Evolutionary conservation across 2,113 vertebrate genomes (phyloP), one percentile per base, ranked within the genome.

Genomic region (Chiloscyllium plagiosum): DNA sequence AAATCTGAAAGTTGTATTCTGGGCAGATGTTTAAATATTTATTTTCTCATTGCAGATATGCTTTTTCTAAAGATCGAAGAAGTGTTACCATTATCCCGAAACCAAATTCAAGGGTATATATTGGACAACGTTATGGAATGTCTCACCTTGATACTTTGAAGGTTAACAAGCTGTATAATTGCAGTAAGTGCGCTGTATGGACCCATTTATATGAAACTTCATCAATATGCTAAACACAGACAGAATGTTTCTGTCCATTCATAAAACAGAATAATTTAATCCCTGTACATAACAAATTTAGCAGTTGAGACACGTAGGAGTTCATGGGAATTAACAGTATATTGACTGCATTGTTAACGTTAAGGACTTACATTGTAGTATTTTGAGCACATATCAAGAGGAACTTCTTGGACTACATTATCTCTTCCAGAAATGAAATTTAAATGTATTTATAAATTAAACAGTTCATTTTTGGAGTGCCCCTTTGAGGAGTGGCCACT

Each of bases 111-210:
- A 96, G 96, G 47, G 80, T 97, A 96, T 96, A 95, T 50, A 97
- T 97, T 95, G 97, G 97, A 83, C 97, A 98, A 96, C 97, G 97
- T 96, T 96, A 96, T 66, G 97, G 97, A 26, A 96, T 98, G 96
- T 97, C 97, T 96, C 96, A 96, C 87, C 96, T 97, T 90, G 97
- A 97, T 86, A 97, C 97, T 50, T 97, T 97, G 96, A 97, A 97
- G 96, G 97, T 98, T 96, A 97, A 97, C 96, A 97, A 96, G 96
- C 97, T 98, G 37, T 98, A 97, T 96, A 97, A 97, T 42, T 98
- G 97, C 96, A 97, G 97, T 97, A 97, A 97, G 97, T 97, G 52
- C 37, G 37, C 66, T 66, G 10, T 19, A 3, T 92, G 13, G 19
- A n/a, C 26, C 66, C 19, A 42, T 83, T 92, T 92, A 56, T 17